phyloP scores from a whole-genome alignment of 35 echinoderm and acorn worm species.

The Lytechinus pictus region DNA sequence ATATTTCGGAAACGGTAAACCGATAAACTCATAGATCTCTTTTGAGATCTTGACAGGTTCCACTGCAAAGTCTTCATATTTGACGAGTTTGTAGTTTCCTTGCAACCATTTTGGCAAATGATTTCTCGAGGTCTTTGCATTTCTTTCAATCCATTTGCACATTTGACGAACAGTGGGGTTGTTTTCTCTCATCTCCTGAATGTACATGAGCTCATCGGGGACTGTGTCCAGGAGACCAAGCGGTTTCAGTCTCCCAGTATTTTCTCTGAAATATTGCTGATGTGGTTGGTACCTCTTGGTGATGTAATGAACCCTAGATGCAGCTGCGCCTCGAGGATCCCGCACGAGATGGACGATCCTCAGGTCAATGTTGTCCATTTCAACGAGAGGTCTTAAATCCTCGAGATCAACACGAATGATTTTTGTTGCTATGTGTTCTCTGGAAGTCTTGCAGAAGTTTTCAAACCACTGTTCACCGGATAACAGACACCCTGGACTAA shows the following conservation, averaged over 20 bases:
- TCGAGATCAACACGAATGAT: not conserved
- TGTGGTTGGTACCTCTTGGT: not conserved
- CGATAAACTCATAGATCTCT: not conserved
- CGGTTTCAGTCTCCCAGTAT: not conserved
- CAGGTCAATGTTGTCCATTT: not conserved
- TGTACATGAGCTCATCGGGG: not conserved
- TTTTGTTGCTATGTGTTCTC: not conserved
- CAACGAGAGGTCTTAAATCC: not conserved
- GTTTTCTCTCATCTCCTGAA: not conserved
- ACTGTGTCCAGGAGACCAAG: not conserved
- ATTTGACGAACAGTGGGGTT: not conserved
- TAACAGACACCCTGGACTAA: not conserved
- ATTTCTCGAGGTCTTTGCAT: not conserved
- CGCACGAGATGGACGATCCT: conserved; percentile 26
- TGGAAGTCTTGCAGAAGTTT: not conserved
- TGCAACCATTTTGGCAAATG: not conserved
- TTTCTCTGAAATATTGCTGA: not conserved
- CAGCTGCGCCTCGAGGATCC: not conserved
- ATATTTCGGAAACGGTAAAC: not conserved
- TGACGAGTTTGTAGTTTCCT: not conserved
- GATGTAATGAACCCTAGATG: not conserved
- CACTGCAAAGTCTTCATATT: not conserved
- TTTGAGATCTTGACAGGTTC: not conserved
- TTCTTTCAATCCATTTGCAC: not conserved
- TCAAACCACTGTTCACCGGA: not conserved